Evolutionary conservation across 2,113 vertebrate genomes (phyloP), one percentile per base, ranked within the genome.

Genomic region (Microtus montanus): DNA sequence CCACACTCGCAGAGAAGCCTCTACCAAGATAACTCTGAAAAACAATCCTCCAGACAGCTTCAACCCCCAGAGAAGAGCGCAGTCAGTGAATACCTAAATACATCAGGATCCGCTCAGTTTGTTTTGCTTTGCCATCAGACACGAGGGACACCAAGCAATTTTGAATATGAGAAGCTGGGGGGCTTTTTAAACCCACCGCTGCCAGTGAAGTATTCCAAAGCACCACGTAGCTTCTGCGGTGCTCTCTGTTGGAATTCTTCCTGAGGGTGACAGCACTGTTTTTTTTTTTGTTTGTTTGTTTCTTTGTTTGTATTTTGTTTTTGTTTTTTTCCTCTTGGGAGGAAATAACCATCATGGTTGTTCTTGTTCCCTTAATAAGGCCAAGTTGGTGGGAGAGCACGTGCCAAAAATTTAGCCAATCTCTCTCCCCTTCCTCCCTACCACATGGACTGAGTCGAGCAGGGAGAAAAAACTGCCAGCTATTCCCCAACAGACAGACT

Each of bases 391-490:
- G 0, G 14, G 28, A 52, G n/a, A 63, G 20, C 26, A 49, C 0
- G 4, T 49, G 80, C 49, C 75, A 85, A 49, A 95, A 78, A 44
- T 12, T 20, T 22, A 52, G 28, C 70, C 61, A 83, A 41, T 70
- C 58, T 89, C 28, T 68, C 1, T n/a, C 49, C 41, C 24, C 38
- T 84, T 93, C 47, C 54, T 78, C 54, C 82, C 61, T 80, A 94
- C 84, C 75, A 80, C 95, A 92, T 38, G 3, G 10, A 78, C 74
- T 33, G 91, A 96, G 49, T 82, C 44, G 63, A 15, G 1, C 82
- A 61, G 47, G n/a, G 88, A 84, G 95, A 96, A 85, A 95, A 96
- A 93, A 85, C 74, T 93, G 70, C 66, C 73, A 61, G 78, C 30
- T 96, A 78, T 44, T 68, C 38, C 95, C 47, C 0, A 19, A 66